These are phyloP conservation scores for Onthophagus taurus DNA, from an alignment of 1,140 invertebrate species.

Conservation along the genomic window DNA sequence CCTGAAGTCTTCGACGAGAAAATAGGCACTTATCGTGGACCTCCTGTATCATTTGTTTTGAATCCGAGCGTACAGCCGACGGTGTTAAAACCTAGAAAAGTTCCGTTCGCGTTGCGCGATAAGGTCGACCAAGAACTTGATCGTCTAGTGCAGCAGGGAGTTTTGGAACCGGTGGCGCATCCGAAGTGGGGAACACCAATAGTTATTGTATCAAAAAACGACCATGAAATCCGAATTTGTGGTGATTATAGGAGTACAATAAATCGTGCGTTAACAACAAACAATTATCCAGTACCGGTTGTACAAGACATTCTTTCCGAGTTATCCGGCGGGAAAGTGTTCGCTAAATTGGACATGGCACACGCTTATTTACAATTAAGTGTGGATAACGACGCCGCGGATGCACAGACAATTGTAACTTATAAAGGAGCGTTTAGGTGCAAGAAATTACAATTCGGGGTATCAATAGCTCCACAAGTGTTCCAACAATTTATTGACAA, in stretches of 20 bases:
- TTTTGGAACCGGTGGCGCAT: conserved; percentile 5
- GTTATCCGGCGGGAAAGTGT: conserved; percentile 7
- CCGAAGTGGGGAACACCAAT: conserved; percentile 10
- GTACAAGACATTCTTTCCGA: neutral
- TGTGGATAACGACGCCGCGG: conserved; percentile 28
- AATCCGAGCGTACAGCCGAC: neutral
- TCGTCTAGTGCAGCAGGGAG: neutral
- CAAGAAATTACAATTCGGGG: conserved; percentile 33
- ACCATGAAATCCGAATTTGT: conserved; percentile 1
- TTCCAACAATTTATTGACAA: conserved; percentile 27
- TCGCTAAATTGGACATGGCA: conserved; percentile 8
- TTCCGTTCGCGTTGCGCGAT: conserved; percentile 7
- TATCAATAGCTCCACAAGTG: conserved; percentile 26
- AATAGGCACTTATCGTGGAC: conserved; percentile 2
- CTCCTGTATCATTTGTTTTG: conserved; percentile 2
- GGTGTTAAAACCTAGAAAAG: conserved; percentile 5
- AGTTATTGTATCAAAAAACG: conserved; percentile 1
- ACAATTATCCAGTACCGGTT: conserved; percentile 2
- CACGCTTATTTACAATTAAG: conserved; percentile 34
- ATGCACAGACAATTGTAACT: conserved; percentile 36
- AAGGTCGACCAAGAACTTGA: conserved; percentile 5
- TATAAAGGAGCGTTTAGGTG: conserved; percentile 31
- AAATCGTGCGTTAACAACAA: neutral
- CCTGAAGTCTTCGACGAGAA: conserved; percentile 2
- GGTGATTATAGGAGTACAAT: conserved; percentile 7